Conservation (phyloP, 2,113 vertebrate genomes). For the Sterrhoptilus dennistouni region DNA sequence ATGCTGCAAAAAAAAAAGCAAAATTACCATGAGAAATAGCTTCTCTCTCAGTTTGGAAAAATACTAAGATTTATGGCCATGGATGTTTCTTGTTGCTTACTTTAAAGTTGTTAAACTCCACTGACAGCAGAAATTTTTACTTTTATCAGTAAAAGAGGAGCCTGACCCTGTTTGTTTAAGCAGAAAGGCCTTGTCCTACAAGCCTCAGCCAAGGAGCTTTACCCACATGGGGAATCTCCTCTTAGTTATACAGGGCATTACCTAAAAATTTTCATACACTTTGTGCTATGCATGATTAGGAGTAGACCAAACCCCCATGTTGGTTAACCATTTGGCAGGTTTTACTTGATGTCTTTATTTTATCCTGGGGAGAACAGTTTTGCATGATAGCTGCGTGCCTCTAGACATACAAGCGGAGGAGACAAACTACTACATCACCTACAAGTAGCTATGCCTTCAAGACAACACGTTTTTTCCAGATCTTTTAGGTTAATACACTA, state of each 20-base stretch:
- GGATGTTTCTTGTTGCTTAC: neutral
- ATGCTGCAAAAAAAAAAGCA: neutral
- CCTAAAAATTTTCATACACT: neutral
- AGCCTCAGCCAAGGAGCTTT: neutral
- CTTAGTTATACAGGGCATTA: neutral
- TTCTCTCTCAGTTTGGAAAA: neutral
- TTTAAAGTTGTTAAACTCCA: neutral
- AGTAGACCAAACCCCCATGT: accelerated
- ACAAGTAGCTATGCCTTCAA: neutral
- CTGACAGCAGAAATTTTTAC: neutral
- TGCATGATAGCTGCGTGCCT: neutral
- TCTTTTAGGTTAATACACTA: neutral
- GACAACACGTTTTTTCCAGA: neutral
- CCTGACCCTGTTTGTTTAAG: neutral
- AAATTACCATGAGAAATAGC: neutral
- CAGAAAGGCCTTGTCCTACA: neutral
- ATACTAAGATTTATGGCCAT: neutral
- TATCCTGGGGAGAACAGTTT: neutral
- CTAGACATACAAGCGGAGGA: neutral
- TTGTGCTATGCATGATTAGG: neutral
- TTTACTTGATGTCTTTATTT: neutral
- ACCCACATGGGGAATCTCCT: neutral
- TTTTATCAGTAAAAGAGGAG: neutral
- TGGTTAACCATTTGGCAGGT: neutral
- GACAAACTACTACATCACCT: neutral